A percentile compares a stretch with the other conserved stretches of the same genome.
Evolutionary conservation across 1,140 invertebrate genomes (phyloP).

Genomic region (Schlechtendalia chinensis): DNA sequence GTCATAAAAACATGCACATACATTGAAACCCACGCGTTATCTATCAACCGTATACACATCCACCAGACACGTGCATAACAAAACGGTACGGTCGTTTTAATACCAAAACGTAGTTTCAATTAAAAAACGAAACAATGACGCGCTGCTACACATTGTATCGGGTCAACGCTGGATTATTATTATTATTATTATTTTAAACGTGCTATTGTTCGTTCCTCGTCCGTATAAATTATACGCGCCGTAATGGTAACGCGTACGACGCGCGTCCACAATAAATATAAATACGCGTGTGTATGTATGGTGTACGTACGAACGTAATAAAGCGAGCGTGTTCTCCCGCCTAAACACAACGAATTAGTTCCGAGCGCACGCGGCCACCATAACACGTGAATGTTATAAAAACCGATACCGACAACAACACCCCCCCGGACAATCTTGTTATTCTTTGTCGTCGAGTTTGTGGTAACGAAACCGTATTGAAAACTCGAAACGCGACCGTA

Average conservation of each 20-base stretch:
- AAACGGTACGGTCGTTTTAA: not conserved
- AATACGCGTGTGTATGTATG: too few species aligned
- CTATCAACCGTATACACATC: not conserved
- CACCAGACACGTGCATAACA: too few species aligned
- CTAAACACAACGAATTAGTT: slow-evolving; percentile 13
- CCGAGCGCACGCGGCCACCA: not conserved
- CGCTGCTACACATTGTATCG: not conserved
- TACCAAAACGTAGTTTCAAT: slow-evolving; percentile 13
- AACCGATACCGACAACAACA: too few species aligned
- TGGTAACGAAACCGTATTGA: too few species aligned
- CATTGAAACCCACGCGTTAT: not conserved
- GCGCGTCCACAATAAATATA: not conserved
- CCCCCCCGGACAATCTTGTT: too few species aligned
- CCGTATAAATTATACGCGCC: too few species aligned
- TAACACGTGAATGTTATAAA: too few species aligned
- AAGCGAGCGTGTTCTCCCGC: not conserved
- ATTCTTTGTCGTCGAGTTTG: too few species aligned
- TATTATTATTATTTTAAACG: not conserved
- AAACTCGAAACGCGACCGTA: too few species aligned
- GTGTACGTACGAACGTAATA: too few species aligned
- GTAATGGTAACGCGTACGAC: not conserved
- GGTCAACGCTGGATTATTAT: slow-evolving; percentile 13
- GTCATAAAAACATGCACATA: not conserved
- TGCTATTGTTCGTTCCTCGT: slow-evolving; percentile 1
- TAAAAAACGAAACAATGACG: slow-evolving; percentile 38